Evolutionary conservation across 1,140 invertebrate genomes (phyloP), one percentile per base, ranked within the genome.

Genomic region (Dinoponera quadriceps): DNA sequence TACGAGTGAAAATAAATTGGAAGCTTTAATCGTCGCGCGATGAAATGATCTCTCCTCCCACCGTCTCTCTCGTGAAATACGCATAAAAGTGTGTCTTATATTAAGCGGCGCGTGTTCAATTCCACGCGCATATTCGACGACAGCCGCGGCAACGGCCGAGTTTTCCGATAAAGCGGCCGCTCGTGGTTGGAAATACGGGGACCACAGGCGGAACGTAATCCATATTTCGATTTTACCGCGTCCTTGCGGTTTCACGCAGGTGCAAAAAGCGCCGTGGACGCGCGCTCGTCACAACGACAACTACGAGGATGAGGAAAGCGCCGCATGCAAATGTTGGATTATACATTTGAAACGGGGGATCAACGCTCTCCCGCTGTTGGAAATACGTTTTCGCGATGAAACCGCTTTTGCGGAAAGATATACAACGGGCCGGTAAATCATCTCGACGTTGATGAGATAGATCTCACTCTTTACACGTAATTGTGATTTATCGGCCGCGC

Each of bases 181-280:
- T 22, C n/a, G 55, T 27, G 55, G 69, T 74, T 82, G 44, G 55
- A 74, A 74, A 82, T 82, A 82, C 29, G 57, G 44, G n/a, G 49
- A 74, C 78, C 78, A 57, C 78, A 82, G 44, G 38, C 27, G 59
- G 27, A 82, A 74, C 78, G 69, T 74, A 82, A 82, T 82, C 69
- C 78, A 82, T 82, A 82, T 74, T 82, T 74, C 68, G 69, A 62
- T 72, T 82, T 60, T 82, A 82, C 69, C 33, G 71, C 51, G 27
- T 74, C 57, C 68, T 74, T 33, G 78, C 14, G 78, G 78, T 63
- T 74, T 74, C 38, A 60, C 57, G 44, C 71, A 60, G 78, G 69
- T 74, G 78, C 44, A 74, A 82, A 82, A 82, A 80, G 71, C 44
- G 55, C 5, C 55, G 55, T 25, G 25, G n/a, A 4, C n/a, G 25